A percentile compares a stretch with the other conserved stretches of the same genome.
These are phyloP conservation scores for Anabacerthia variegaticeps DNA, from an alignment of 2,797 vertebrate genomes.

Conservation along the genomic window DNA sequence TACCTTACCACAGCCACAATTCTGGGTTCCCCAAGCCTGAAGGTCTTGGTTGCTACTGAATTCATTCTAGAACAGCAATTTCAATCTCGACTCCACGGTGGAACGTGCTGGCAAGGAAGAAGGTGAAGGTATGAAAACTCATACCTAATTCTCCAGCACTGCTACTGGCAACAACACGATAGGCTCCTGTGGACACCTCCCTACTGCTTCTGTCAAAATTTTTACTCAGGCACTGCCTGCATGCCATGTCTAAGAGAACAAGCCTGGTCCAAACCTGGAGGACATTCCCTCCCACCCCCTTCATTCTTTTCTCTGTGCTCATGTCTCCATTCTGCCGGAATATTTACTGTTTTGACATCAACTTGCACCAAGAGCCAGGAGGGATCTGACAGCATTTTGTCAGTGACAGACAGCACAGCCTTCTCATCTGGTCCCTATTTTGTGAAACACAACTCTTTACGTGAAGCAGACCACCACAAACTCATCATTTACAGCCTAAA, in stretches of 20 bases:
- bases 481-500: neutral
- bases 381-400: neutral
- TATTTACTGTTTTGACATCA: neutral
- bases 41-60: neutral
- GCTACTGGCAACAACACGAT: accelerated
- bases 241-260: neutral
- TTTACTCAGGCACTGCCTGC: neutral
- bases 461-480: neutral
- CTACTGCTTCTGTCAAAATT: neutral
- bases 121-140: neutral
- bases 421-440: conserved; percentile 18
- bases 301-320: neutral
- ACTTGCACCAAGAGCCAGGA: neutral
- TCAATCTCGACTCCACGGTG: neutral
- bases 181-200: neutral
- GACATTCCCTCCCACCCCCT: neutral
- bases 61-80: accelerated
- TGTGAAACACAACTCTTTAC: neutral
- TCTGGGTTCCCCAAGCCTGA: neutral
- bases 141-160: neutral
- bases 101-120: neutral
- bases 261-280: neutral
- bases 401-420: neutral
- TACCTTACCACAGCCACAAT: accelerated
- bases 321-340: neutral